phyloP scores from a whole-genome alignment of 2,888 invertebrate genomes.

The Chelonus formosanus region DNA sequence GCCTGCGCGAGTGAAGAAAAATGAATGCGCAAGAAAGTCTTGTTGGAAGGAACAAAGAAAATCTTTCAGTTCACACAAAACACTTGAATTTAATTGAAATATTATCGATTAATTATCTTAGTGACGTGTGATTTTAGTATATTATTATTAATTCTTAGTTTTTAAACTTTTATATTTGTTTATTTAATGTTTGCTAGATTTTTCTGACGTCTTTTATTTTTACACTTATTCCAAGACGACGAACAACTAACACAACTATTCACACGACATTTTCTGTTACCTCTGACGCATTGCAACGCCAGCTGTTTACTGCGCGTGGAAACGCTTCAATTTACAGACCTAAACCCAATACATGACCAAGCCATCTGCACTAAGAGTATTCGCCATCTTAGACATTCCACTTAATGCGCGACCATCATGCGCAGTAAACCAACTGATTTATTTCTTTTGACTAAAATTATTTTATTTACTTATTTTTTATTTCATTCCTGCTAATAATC shows the following conservation, averaged over 20 bases:
- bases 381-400: too few relatives aligned
- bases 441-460: too few relatives aligned
- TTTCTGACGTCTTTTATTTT: neutral
- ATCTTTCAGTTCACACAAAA: conserved; percentile 4
- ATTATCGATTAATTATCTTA: neutral
- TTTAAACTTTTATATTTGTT: conserved; percentile 8
- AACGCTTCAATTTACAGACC: conserved; percentile 4
- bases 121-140: neutral
- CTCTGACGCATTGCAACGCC: conserved; percentile 58
- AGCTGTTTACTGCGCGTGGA: conserved; percentile 57
- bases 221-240: neutral
- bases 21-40: conserved; percentile 51
- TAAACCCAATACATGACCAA: neutral
- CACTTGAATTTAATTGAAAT: neutral
- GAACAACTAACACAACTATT: conserved; percentile 25
- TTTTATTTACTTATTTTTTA: too few relatives aligned
- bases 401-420: too few relatives aligned
- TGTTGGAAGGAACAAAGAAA: conserved; percentile 52
- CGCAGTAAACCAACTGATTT: too few relatives aligned
- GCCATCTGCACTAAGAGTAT: too few relatives aligned
- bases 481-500: too few relatives aligned
- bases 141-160: too few relatives aligned
- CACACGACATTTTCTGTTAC: conserved; percentile 48
- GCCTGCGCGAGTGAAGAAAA: conserved; percentile 55
- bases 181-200: too few relatives aligned